These are phyloP conservation scores for Cerastis leucographa DNA, from an alignment of 2,888 invertebrate genomes.

Conservation along the genomic window DNA sequence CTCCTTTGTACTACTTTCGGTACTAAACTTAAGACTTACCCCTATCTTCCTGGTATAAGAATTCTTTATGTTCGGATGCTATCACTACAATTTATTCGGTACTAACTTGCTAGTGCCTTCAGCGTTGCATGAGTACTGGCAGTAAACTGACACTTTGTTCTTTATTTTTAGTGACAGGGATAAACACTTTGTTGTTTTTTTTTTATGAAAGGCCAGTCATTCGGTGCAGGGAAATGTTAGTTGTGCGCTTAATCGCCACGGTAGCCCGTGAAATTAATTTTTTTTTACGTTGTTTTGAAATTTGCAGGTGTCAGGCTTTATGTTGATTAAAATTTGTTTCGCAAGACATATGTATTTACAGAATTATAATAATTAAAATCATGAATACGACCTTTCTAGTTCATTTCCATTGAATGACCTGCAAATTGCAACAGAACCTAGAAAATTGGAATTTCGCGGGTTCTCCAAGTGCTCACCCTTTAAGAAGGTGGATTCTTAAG, in stretches of 20 bases:
- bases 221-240: constrained; percentile 4
- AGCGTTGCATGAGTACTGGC: constrained; percentile 48
- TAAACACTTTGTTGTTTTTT: constrained; percentile 2
- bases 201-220: neutral
- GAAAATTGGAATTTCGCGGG: too few species aligned
- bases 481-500: neutral
- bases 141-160: constrained; percentile 22
- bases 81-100: constrained; percentile 50
- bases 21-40: constrained; percentile 37
- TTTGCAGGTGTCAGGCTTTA: too few species aligned
- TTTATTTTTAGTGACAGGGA: constrained; percentile 28
- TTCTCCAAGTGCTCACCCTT: too few species aligned
- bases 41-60: constrained; percentile 40
- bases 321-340: too few species aligned
- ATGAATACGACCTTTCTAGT: too few species aligned
- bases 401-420: too few species aligned
- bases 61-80: constrained; percentile 45
- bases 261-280: too few species aligned
- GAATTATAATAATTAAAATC: too few species aligned
- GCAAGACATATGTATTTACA: too few species aligned
- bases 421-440: too few species aligned
- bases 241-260: too few species aligned
- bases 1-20: constrained; percentile 28
- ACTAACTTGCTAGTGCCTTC: constrained; percentile 31
- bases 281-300: too few species aligned